Conservation (phyloP, 2,797 vertebrate genomes). For the Vespertilio murinus region DNA sequence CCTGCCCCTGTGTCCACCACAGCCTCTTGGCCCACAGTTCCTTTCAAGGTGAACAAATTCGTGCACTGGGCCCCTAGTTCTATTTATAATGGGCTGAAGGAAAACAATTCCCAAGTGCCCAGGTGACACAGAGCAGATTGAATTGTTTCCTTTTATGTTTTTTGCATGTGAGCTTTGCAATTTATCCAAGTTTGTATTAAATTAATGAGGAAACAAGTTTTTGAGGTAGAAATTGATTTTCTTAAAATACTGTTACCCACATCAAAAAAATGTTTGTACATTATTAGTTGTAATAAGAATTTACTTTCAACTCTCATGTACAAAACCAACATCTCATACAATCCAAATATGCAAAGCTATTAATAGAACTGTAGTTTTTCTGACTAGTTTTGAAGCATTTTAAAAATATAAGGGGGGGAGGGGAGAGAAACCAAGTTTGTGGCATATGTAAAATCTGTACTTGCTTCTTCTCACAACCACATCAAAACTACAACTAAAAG, state of each 20-base stretch:
- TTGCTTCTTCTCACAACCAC: too few species aligned
- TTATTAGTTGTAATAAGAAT: background rate
- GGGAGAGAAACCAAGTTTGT: too few species aligned
- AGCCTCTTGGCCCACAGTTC: too few species aligned
- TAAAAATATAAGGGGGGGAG: background rate
- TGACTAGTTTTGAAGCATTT: background rate
- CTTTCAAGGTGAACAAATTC: too few species aligned
- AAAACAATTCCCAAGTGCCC: background rate
- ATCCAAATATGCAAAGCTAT: background rate
- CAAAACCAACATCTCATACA: background rate
- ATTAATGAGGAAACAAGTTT: background rate
- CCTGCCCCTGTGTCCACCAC: too few species aligned
- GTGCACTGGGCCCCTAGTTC: background rate
- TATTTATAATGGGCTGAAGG: background rate
- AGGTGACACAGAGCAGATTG: rapidly evolving
- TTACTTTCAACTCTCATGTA: background rate
- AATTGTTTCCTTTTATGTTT: background rate
- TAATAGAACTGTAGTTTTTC: background rate
- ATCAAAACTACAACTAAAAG: too few species aligned
- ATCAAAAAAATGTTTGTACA: background rate
- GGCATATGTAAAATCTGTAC: too few species aligned
- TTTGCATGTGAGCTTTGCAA: background rate
- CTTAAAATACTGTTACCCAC: background rate
- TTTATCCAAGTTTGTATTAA: background rate
- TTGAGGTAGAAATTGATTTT: background rate